Percentiles rank a stretch among this genome's conserved stretches.
These are phyloP conservation scores for Tetropium fuscum DNA, from an alignment of 2,888 invertebrate genomes.

Conservation along the genomic window DNA sequence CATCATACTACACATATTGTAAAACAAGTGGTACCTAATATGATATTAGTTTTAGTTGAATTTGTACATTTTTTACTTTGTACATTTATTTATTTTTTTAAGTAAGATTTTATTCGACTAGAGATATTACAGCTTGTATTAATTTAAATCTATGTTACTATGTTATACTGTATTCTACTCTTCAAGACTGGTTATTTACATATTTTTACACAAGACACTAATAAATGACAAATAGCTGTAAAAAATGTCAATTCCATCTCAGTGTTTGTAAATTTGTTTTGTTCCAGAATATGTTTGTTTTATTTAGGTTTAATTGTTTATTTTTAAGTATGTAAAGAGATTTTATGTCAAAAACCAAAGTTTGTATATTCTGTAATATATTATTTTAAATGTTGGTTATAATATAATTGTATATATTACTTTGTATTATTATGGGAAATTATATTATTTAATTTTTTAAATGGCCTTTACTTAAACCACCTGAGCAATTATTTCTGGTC, in stretches of 20 bases:
- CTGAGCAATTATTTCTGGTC: not conserved
- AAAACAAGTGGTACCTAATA: slow-evolving; percentile 16
- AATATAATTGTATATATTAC: slow-evolving; percentile 46
- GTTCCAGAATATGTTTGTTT: slow-evolving; percentile 18
- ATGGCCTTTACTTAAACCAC: not conserved
- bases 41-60: slow-evolving; percentile 24
- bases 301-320: slow-evolving; percentile 18
- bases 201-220: slow-evolving; percentile 17
- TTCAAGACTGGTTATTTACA: slow-evolving; percentile 20
- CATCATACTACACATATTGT: not conserved
- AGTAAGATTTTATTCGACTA: slow-evolving; percentile 1
- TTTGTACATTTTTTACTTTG: slow-evolving; percentile 1
- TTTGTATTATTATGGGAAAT: slow-evolving; percentile 48
- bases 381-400: slow-evolving; percentile 48
- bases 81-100: slow-evolving; percentile 23
- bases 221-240: slow-evolving; percentile 18
- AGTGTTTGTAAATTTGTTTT: slow-evolving; percentile 9
- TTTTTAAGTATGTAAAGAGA: slow-evolving; percentile 37
- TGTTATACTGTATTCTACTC: slow-evolving; percentile 12
- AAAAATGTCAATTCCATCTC: not conserved
- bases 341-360: slow-evolving; percentile 58
- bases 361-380: slow-evolving; percentile 63
- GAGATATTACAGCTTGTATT: not conserved
- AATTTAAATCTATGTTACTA: not conserved
- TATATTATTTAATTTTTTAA: slow-evolving; percentile 50